Evolutionary conservation across 2,797 vertebrate species (phyloP), one percentile per base, ranked within the genome.

Genomic region (Gymnothorax reevesii): DNA sequence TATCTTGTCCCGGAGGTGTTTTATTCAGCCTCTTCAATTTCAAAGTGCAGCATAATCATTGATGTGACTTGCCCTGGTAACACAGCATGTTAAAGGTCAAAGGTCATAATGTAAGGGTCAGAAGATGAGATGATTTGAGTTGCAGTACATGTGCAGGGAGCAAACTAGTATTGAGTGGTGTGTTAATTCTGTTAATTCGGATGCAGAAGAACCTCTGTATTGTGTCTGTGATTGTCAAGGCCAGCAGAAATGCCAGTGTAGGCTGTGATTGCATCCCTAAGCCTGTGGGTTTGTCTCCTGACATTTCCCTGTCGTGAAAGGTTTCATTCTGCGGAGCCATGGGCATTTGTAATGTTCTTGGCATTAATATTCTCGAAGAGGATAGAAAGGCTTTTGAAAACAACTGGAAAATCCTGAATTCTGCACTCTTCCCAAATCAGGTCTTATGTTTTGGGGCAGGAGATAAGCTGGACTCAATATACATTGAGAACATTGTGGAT

Each of bases 231-330:
- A 20, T 49, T 20, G 33, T 13, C 42, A 20, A 52, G 20, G 15
- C 75, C 52, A 20, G 75, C 75, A 79, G 7, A 20, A n/a, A 55
- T 79, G 52, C 42, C 49, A 52, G 52, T 54, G 75, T 79, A 55
- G 75, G 75, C 75, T 55, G 75, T 6, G 52, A 7, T 77, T 52
- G 4, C 73, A 77, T 17, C 13, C 13, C 73, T 49, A 20, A 52
- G 6, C 42, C 17, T 22, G 75, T 79, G 75, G 75, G 75, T 54
- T 55, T 79, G 75, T 54, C 75, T 79, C 75, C 75, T 79, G 75
- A 79, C 75, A 79, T 79, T 79, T 79, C 49, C 49, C 9, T 54
- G 8, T 20, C 52, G 54, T 55, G 20, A 54, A 55, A 79, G 75
- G 75, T 54, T 79, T 79, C 75, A 79, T 79, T 79, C 75, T 22